phyloP scores from a whole-genome alignment of 2,113 vertebrate genomes.

The Bostrychus sinensis region DNA sequence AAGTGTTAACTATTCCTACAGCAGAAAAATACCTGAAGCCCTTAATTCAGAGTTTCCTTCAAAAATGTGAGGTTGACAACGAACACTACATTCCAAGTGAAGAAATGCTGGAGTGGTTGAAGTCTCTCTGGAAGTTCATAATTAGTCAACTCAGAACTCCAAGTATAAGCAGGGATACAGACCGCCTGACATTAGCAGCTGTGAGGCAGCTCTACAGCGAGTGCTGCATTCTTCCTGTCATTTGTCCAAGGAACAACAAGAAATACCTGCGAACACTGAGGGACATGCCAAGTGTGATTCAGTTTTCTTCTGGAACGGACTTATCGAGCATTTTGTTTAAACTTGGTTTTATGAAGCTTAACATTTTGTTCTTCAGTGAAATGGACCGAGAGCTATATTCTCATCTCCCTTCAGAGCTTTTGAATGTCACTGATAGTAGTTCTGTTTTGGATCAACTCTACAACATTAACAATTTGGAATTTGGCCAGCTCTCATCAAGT shows the following conservation, averaged over 20 bases:
- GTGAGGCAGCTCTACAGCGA: slow-evolving; percentile 60
- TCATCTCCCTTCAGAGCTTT: slow-evolving; percentile 19
- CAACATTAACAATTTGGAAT: slow-evolving; percentile 46
- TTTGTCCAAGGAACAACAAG: slow-evolving; percentile 31
- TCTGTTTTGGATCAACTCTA: slow-evolving; percentile 72
- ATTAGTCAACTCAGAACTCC: not conserved
- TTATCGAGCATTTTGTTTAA: slow-evolving; percentile 65
- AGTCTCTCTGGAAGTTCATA: slow-evolving; percentile 75
- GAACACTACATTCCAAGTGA: slow-evolving; percentile 47
- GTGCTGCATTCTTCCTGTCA: slow-evolving; percentile 76
- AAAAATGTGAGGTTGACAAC: slow-evolving; percentile 49
- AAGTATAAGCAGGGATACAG: fast-evolving
- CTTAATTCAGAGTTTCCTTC: slow-evolving; percentile 35
- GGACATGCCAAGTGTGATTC: slow-evolving; percentile 69
- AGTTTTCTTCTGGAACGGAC: fast-evolving
- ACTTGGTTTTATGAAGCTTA: slow-evolving; percentile 75
- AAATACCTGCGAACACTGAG: slow-evolving; percentile 64
- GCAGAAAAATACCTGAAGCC: slow-evolving; percentile 64
- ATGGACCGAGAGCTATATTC: fast-evolving
- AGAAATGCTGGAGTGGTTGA: slow-evolving; percentile 60
- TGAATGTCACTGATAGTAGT: slow-evolving; percentile 57
- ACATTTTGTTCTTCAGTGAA: fast-evolving
- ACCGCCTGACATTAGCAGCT: not conserved
- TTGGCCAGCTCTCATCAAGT: slow-evolving; percentile 40
- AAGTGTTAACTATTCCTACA: slow-evolving; percentile 59